phyloP scores from a whole-genome alignment of 1,140 invertebrate species.

The Heliconius hewitsoni region DNA sequence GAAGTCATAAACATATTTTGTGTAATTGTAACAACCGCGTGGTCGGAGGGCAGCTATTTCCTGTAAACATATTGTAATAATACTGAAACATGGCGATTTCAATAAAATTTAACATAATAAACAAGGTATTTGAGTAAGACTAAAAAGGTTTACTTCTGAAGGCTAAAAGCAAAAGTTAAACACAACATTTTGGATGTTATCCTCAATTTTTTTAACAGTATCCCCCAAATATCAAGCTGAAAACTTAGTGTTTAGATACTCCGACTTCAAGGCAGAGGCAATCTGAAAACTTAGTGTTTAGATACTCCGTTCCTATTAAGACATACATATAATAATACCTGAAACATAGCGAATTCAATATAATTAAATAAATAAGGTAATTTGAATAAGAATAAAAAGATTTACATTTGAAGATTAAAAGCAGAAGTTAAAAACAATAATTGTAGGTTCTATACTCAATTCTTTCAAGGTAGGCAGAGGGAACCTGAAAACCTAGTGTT shows the following conservation, averaged over 20 bases:
- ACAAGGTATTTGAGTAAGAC: background rate
- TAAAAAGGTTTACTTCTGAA: no score
- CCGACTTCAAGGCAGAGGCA: no score
- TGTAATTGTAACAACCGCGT: background rate
- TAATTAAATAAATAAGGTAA: background rate
- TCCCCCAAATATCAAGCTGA: no score
- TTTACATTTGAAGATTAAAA: background rate
- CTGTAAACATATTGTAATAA: background rate
- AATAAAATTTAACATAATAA: background rate
- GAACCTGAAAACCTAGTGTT: no score
- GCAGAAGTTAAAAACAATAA: background rate
- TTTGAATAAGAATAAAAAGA: background rate
- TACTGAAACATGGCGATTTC: background rate
- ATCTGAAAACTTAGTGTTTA: no score
- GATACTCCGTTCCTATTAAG: no score
- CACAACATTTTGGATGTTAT: no score
- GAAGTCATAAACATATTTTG: conserved; percentile 1
- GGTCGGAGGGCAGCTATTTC: background rate
- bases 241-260: no score
- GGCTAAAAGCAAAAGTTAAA: background rate
- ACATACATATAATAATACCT: no score
- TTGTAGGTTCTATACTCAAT: no score
- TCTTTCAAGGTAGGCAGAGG: no score
- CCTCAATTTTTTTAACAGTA: no score
- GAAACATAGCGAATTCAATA: background rate